Evolutionary conservation across 2,888 invertebrate genomes (phyloP), one percentile per base, ranked within the genome.

Genomic region (Cenopis cana): DNA sequence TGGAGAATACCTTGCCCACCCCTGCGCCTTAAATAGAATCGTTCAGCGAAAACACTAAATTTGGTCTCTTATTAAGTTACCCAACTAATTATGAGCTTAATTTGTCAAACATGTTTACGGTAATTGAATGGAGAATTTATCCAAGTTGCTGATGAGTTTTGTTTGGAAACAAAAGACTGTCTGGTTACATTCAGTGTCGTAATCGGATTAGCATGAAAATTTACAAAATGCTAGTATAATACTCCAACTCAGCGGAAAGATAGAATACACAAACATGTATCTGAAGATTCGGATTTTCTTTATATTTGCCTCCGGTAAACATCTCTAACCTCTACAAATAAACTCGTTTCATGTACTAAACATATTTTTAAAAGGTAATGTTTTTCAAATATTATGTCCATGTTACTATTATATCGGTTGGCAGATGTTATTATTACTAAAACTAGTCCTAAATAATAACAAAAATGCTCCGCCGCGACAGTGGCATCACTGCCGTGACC

Each of bases 401-500:
- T 4, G 1, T 24, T 24, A 24, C 2, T 24, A 24, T 24, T 24
- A 24, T 24, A 24, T 24, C 24, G 4, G 38, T 12, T 12, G 12
- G 38, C 38, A 0, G 12, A 12, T 12, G 12, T 38, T 12, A 12
- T 38, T 12, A 41, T 41, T 4, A 41, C 41, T 41, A 41, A 14
- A 2, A 14, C 11, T 41, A 41, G 5, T 41, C 14, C 41, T 14
- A 41, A 41, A 41, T 14, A 14, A 38, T 46, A n/a, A 46, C 41
- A 46, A 46, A 46, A 38, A 46, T 8, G 59, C 71, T 60, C 59
- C 66, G 55, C 60, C 66, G 46, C 29, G 71, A 65, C 46, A 72
- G 61, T 68, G 68, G 11, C 0, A 10, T 33, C 69, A 69, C 69
- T 73, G 73, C 73, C 73, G 73, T 73, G 73, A 73, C 73, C 69